Conservation (phyloP, 2,888 invertebrate genomes). For the Sipunculus nudus region DNA sequence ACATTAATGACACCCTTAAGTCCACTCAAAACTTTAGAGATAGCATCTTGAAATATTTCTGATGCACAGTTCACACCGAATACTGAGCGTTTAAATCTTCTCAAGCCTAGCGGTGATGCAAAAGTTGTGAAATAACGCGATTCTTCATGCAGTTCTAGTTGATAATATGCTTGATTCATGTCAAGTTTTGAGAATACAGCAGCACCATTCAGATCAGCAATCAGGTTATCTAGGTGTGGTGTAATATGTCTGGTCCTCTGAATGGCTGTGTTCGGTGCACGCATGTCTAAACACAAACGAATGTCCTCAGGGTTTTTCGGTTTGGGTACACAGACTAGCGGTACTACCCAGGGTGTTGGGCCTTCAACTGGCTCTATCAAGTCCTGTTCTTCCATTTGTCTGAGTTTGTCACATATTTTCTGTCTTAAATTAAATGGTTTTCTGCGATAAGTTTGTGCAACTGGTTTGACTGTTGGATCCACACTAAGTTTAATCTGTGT, state of each 20-base stretch:
- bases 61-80: slow-evolving; percentile 25
- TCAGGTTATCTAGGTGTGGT: slow-evolving; percentile 13
- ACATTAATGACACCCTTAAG: slow-evolving; percentile 15
- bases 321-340: slow-evolving; percentile 1
- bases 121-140: slow-evolving; percentile 35
- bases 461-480: no score
- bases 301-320: slow-evolving; percentile 33
- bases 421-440: no score
- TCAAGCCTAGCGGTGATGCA: slow-evolving; percentile 26
- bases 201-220: slow-evolving; percentile 20
- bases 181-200: slow-evolving; percentile 14
- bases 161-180: slow-evolving; percentile 12
- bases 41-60: slow-evolving; percentile 21
- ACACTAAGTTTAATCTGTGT: no score
- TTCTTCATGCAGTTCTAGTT: slow-evolving; percentile 9
- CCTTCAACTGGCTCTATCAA: slow-evolving; percentile 16
- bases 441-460: no score
- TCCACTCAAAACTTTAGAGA: slow-evolving; percentile 10
- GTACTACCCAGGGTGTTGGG: slow-evolving; percentile 21
- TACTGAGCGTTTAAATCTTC: slow-evolving; percentile 25
- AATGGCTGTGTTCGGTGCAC: slow-evolving; percentile 39
- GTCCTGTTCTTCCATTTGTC: background rate
- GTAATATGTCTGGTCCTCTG: slow-evolving; percentile 9
- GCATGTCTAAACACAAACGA: slow-evolving; percentile 44
- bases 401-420: no score